Percentiles rank a stretch among this genome's conserved stretches.
Evolutionary conservation across 2,113 vertebrate species (phyloP).

Genomic region (Pelmatolapia mariae): DNA sequence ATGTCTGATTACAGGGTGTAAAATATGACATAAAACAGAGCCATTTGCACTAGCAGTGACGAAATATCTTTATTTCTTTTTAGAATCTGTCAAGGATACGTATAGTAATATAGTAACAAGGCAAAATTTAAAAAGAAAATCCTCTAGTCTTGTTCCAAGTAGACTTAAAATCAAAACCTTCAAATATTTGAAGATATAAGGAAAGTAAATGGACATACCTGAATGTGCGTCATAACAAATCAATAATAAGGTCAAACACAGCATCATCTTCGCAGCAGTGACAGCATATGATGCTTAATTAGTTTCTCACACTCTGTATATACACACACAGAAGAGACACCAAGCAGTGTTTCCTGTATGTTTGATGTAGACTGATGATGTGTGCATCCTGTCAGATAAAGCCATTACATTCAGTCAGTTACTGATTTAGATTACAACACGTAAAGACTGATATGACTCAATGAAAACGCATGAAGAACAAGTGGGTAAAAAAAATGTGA

Average conservation of each 20-base stretch:
- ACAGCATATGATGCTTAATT: not conserved
- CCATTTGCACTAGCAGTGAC: not conserved
- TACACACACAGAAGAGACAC: not conserved
- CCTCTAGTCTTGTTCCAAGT: not conserved
- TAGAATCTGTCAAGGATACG: not conserved
- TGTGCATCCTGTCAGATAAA: not conserved
- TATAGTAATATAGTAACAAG: not conserved
- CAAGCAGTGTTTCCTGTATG: not conserved
- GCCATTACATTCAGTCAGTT: not conserved
- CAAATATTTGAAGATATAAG: not conserved
- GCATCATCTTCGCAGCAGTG: not conserved
- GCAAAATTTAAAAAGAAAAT: not conserved
- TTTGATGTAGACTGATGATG: not conserved
- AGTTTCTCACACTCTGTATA: not conserved
- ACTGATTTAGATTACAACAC: not conserved
- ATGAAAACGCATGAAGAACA: not conserved
- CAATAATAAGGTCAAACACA: not conserved
- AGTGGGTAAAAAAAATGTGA: not conserved
- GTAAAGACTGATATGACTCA: not conserved
- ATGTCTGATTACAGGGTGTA: not conserved
- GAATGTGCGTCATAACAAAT: not conserved
- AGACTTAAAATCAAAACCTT: not conserved
- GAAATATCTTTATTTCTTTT: accelerated
- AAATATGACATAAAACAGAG: not conserved
- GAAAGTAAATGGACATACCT: not conserved